These are phyloP conservation scores for Pectinophora gossypiella DNA, from an alignment of 1,140 invertebrate species.

Conservation along the genomic window DNA sequence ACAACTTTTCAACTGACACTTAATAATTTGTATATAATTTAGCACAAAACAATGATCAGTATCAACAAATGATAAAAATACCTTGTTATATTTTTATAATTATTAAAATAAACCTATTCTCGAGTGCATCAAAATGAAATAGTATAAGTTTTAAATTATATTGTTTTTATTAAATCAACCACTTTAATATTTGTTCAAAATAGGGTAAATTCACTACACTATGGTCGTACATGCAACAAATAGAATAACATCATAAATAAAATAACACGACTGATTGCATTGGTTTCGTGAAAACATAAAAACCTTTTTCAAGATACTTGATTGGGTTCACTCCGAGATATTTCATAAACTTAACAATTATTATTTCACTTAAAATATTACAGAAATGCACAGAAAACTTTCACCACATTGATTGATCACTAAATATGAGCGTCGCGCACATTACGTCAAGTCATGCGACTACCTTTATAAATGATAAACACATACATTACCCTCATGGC, in stretches of 20 bases:
- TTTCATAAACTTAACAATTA: slow-evolving; percentile 21
- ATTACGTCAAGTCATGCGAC: no score
- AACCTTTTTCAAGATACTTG: slow-evolving; percentile 6
- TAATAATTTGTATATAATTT: no score
- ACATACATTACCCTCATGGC: no score
- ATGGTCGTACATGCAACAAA: slow-evolving; percentile 7
- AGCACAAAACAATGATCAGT: no score
- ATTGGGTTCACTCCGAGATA: slow-evolving; percentile 3
- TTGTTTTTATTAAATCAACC: slow-evolving; percentile 24
- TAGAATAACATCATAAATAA: slow-evolving; percentile 4
- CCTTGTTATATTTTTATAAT: no score
- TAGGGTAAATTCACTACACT: not conserved
- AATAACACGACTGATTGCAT: slow-evolving; percentile 4
- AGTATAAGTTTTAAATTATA: no score
- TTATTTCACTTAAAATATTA: slow-evolving; percentile 13
- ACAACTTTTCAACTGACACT: no score
- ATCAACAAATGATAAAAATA: no score
- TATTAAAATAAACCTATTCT: no score
- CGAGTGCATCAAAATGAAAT: no score
- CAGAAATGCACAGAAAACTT: slow-evolving; percentile 8
- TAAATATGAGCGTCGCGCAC: no score
- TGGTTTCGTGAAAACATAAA: slow-evolving; percentile 6
- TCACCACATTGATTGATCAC: not conserved
- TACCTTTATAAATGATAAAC: no score
- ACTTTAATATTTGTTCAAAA: slow-evolving; percentile 12